Evolutionary conservation across 2,888 invertebrate species (phyloP), one percentile per base, ranked within the genome.

Genomic region (Limnephilus lunatus): DNA sequence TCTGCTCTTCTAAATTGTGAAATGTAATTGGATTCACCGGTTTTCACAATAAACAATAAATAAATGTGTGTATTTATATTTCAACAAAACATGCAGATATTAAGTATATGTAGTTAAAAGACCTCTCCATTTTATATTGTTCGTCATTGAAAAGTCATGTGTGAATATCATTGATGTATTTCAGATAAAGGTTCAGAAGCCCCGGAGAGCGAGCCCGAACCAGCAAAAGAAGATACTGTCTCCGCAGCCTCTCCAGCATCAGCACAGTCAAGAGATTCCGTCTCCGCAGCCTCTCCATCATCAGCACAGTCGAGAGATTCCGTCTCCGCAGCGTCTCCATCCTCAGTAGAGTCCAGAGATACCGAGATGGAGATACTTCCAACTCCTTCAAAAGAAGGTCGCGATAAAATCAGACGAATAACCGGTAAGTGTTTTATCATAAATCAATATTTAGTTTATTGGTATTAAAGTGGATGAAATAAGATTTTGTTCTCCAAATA

Each of bases 391-490:
- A 90, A 91, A 35, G 80, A 89, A 1, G 44, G 85, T 31, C 85
- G 32, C 35, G 83, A 83, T 81, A 93, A 93, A 81, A 91, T 93
- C 0, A 92, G 88, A 90, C 89, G 86, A 68, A 81, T 92, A 25
- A 92, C 92, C n/a, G 93, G 93, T 93, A 35, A 44, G 44, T 48
- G 32, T 14, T 5, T 68, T 9, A n/a, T 68, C n/a, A 68, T n/a
- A n/a, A 68, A 68, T 68, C 25, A 7, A 25, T 25, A 25, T 68
- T 19, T 12, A 48, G 48, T 48, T 48, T 12, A 14, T n/a, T n/a
- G n/a, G n/a, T n/a, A n/a, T n/a, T n/a, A n/a, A n/a, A n/a, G n/a
- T n/a, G n/a, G n/a, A n/a, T n/a, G n/a, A n/a, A n/a, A n/a, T n/a
- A n/a, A n/a, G n/a, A n/a, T n/a, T n/a, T n/a, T n/a, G n/a, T n/a